These are phyloP conservation scores for Drosophila suzukii DNA, from an alignment of 1,140 invertebrate genomes.

Conservation along the genomic window DNA sequence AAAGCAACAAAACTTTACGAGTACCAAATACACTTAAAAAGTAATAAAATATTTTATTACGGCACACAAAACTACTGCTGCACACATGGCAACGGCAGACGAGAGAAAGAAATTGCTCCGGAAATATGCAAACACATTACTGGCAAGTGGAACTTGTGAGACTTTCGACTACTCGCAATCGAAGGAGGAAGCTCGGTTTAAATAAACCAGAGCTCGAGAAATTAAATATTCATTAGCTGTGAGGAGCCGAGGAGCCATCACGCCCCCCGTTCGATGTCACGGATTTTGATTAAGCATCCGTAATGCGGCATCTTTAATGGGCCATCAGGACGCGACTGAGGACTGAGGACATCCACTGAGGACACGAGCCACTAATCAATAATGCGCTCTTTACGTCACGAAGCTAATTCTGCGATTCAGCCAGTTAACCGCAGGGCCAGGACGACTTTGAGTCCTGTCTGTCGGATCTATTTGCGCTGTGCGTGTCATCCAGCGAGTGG, in stretches of 20 bases:
- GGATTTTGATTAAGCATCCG: slow-evolving; percentile 53
- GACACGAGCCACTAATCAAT: slow-evolving; percentile 70
- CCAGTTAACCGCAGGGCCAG: slow-evolving; percentile 47
- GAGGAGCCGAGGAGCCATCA: slow-evolving; percentile 2
- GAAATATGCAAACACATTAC: slow-evolving; percentile 57
- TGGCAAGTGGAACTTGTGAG: background rate
- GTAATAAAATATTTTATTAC: slow-evolving; percentile 77
- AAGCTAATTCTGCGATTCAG: slow-evolving; percentile 70
- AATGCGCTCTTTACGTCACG: slow-evolving; percentile 54
- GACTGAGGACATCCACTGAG: background rate
- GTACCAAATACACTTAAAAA: slow-evolving; percentile 78
- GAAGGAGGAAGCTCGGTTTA: slow-evolving; percentile 5
- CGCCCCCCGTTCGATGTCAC: slow-evolving; percentile 45
- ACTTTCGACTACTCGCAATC: background rate
- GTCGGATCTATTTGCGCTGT: slow-evolving; percentile 64
- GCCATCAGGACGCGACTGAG: slow-evolving; percentile 13
- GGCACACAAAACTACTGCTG: slow-evolving; percentile 40
- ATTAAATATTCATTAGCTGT: slow-evolving; percentile 65
- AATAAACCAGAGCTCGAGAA: slow-evolving; percentile 10
- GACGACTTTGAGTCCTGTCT: slow-evolving; percentile 17
- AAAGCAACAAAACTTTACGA: slow-evolving; percentile 67
- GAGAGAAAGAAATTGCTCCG: slow-evolving; percentile 19
- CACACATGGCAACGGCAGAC: slow-evolving; percentile 25
- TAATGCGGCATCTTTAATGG: slow-evolving; percentile 46
- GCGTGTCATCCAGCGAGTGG: slow-evolving; percentile 65